These are phyloP conservation scores for Orchesellides sinensis DNA, from an alignment of 2,888 invertebrate genomes.

Conservation along the genomic window DNA sequence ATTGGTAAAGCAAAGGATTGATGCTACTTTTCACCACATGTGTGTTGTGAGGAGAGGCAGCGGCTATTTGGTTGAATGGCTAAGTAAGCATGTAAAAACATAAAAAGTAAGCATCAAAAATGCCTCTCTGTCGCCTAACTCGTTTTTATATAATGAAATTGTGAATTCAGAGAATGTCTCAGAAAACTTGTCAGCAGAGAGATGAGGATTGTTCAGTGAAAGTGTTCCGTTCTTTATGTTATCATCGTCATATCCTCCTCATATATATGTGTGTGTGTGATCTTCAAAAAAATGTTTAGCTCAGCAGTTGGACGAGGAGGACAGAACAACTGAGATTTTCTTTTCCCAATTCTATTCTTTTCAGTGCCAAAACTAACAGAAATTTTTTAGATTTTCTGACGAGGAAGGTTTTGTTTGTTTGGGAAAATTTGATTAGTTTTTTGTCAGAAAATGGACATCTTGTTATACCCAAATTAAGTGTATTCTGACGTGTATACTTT, in stretches of 20 bases:
- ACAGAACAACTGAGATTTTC: neutral
- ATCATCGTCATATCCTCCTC: slow-evolving; percentile 2
- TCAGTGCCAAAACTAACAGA: neutral
- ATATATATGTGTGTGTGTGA: neutral
- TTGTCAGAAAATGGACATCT: too few species aligned
- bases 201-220: slow-evolving; percentile 23
- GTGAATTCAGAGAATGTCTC: slow-evolving; percentile 70
- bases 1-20: neutral
- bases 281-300: slow-evolving; percentile 1
- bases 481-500: neutral
- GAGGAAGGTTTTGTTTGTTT: too few species aligned
- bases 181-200: slow-evolving; percentile 63
- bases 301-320: slow-evolving; percentile 6
- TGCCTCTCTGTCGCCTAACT: slow-evolving; percentile 35
- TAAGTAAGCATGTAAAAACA: slow-evolving; percentile 37
- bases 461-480: neutral
- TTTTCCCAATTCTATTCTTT: neutral
- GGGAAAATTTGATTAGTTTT: too few species aligned
- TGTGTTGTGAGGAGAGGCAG: too few species aligned
- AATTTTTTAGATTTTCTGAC: too few species aligned
- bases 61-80: slow-evolving; percentile 41
- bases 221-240: slow-evolving; percentile 10
- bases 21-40: slow-evolving; percentile 9
- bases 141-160: slow-evolving; percentile 71
- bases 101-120: slow-evolving; percentile 19